phyloP scores from a whole-genome alignment of 2,888 invertebrate species.

The Ptilodon capucinus region DNA sequence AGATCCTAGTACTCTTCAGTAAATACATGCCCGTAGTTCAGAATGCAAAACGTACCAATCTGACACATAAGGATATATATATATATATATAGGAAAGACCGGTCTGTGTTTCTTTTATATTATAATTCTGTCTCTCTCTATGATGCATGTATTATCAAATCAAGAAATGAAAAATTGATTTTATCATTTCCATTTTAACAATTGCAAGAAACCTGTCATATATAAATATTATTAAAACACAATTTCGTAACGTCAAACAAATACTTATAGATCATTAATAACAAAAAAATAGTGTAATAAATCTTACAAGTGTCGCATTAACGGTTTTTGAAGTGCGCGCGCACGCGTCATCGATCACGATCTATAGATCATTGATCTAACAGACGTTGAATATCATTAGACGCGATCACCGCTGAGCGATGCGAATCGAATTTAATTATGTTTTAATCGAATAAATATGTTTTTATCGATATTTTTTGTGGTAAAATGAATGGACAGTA shows the following conservation, averaged over 20 bases:
- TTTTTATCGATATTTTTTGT: slow-evolving; percentile 7
- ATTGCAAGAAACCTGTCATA: not conserved
- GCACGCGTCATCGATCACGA: slow-evolving; percentile 49
- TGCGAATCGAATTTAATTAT: slow-evolving; percentile 22
- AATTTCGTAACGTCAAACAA: slow-evolving; percentile 1
- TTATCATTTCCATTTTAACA: no score
- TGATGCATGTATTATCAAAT: no score
- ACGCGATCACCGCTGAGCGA: slow-evolving; percentile 18
- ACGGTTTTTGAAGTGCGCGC: slow-evolving; percentile 39
- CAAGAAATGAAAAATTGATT: no score
- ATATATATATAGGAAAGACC: no score
- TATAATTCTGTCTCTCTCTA: no score
- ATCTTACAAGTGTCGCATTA: slow-evolving; percentile 42
- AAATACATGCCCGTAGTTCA: not conserved
- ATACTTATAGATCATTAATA: slow-evolving; percentile 11
- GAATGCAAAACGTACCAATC: no score
- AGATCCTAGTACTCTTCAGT: not conserved
- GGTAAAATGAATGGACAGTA: not conserved
- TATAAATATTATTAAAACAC: slow-evolving; percentile 1
- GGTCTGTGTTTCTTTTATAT: no score
- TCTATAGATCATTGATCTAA: slow-evolving; percentile 55
- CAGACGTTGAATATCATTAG: slow-evolving; percentile 37
- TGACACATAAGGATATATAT: no score
- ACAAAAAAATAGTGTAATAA: slow-evolving; percentile 15
- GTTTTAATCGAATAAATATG: slow-evolving; percentile 11